phyloP scores from a whole-genome alignment of 2,113 vertebrate genomes.

The Mus musculus region DNA sequence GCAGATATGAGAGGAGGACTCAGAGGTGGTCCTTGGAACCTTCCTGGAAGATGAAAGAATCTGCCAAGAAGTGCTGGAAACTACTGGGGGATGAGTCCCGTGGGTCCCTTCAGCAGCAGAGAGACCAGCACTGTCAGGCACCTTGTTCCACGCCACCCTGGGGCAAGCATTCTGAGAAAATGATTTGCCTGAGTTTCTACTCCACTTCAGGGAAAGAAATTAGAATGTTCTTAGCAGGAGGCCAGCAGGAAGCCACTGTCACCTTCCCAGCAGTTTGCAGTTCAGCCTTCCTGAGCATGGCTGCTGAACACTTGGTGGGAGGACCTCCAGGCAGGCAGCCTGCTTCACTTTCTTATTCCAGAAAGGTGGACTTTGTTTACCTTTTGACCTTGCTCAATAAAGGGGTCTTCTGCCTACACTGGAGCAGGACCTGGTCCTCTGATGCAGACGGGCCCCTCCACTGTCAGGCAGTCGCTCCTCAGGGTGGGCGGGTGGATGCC shows the following conservation, averaged over 20 bases:
- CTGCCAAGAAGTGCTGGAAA: background rate
- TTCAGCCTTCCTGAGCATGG: background rate
- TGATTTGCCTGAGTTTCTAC: background rate
- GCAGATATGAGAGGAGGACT: background rate
- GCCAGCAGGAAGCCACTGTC: background rate
- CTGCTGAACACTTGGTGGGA: background rate
- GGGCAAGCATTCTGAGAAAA: background rate
- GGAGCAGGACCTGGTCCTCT: background rate
- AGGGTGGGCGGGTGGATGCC: background rate
- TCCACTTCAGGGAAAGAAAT: background rate
- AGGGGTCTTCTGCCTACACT: background rate
- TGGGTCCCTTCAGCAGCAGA: background rate
- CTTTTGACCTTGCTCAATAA: background rate
- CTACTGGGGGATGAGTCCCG: background rate
- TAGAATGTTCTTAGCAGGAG: background rate
- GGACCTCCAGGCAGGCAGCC: background rate
- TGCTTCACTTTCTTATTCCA: background rate
- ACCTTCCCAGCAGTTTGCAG: rapidly evolving
- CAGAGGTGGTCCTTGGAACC: background rate
- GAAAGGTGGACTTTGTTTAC: too few species aligned
- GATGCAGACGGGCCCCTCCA: background rate
- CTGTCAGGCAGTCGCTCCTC: background rate
- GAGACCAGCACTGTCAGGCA: background rate
- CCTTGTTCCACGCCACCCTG: background rate
- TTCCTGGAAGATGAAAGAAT: background rate